A percentile compares a stretch with the other conserved stretches of the same genome.
phyloP scores from a whole-genome alignment of 2,113 vertebrate genomes.

The Fulica atra region DNA sequence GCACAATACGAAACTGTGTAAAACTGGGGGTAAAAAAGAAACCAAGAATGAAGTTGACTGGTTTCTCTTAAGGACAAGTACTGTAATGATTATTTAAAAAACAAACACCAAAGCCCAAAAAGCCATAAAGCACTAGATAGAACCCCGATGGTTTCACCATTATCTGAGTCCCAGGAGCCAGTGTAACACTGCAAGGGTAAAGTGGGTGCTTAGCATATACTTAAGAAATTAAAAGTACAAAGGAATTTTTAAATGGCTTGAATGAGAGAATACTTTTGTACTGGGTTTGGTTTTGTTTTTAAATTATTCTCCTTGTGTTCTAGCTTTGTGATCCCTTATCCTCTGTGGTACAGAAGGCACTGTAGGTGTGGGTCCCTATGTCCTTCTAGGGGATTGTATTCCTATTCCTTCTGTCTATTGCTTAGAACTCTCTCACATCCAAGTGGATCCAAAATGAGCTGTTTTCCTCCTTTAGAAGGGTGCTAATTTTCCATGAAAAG shows the following conservation, averaged over 20 bases:
- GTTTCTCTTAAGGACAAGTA: background rate
- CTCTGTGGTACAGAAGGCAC: background rate
- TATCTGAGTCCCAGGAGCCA: background rate
- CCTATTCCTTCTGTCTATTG: background rate
- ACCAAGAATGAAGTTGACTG: background rate
- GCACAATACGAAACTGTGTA: constrained; percentile 76
- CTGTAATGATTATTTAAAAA: background rate
- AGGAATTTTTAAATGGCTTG: background rate
- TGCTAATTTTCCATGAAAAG: background rate
- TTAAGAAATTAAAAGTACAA: background rate
- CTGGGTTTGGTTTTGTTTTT: background rate
- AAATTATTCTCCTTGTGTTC: background rate
- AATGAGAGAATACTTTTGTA: background rate
- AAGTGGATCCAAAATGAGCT: background rate
- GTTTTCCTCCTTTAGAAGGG: background rate
- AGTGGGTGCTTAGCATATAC: accelerated
- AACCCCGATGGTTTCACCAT: background rate
- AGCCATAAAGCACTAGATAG: background rate
- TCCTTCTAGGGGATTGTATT: background rate
- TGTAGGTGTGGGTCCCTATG: background rate
- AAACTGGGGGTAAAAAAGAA: constrained; percentile 65
- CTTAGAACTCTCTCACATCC: background rate
- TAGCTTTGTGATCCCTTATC: background rate
- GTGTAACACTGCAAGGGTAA: background rate
- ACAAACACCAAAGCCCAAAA: too few species aligned